Conservation (phyloP, 2,797 vertebrate species). For the Macroramphosus scolopax region DNA sequence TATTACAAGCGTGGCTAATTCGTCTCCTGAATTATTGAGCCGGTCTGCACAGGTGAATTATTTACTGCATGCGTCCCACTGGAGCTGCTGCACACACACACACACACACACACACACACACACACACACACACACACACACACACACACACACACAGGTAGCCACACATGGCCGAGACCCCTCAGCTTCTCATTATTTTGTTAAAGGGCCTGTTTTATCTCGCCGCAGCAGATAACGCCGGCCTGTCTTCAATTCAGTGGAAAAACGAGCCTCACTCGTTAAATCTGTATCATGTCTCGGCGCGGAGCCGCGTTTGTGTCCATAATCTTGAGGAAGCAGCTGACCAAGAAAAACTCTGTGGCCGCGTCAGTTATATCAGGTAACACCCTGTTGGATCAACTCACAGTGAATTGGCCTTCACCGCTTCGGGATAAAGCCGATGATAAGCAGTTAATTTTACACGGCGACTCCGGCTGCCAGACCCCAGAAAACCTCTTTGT, state of each 20-base stretch:
- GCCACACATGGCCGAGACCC: constrained; percentile 11
- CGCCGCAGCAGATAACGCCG: constrained; percentile 23
- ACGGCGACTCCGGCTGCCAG: constrained; percentile 26
- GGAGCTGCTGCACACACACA: constrained; percentile 22
- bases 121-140: no score
- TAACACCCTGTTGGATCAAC: constrained; percentile 27
- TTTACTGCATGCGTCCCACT: constrained; percentile 52
- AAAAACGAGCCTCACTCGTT: constrained; percentile 44
- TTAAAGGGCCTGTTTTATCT: constrained; percentile 29
- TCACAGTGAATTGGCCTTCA: constrained; percentile 15
- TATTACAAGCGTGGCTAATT: constrained; percentile 51
- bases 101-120: no score
- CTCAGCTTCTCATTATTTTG: constrained; percentile 13
- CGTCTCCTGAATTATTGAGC: constrained; percentile 68
- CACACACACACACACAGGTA: constrained; percentile 12
- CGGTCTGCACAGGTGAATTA: constrained; percentile 66
- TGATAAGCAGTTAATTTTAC: constrained; percentile 41
- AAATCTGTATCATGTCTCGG: constrained; percentile 52
- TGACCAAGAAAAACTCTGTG: constrained; percentile 39
- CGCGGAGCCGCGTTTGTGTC: constrained; percentile 40
- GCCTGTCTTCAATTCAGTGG: constrained; percentile 29
- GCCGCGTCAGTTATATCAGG: constrained; percentile 24
- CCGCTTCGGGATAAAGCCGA: constrained; percentile 28
- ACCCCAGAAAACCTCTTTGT: constrained; percentile 39
- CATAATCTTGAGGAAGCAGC: constrained; percentile 64